These are phyloP conservation scores for Scaptomyza cyrtandrae DNA, from an alignment of 2,888 invertebrate species.

Conservation along the genomic window DNA sequence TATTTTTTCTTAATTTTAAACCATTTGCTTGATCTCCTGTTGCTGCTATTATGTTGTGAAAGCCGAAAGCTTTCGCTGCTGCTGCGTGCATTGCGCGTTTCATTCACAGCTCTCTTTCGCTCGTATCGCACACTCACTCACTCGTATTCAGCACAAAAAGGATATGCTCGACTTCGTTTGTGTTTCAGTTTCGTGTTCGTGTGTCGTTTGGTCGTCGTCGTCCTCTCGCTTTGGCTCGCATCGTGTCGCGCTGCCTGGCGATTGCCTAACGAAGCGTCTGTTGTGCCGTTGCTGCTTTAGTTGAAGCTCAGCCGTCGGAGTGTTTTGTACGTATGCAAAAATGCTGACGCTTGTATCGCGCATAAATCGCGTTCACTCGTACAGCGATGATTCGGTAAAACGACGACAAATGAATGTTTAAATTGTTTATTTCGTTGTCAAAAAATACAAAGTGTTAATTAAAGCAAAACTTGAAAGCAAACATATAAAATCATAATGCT, in stretches of 20 bases:
- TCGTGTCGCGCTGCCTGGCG: conserved; percentile 20
- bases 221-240: conserved; percentile 12
- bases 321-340: conserved; percentile 77
- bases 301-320: conserved; percentile 84
- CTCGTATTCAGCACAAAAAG: conserved; percentile 41
- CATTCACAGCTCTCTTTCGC: background rate
- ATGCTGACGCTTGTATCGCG: conserved; percentile 68
- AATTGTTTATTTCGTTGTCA: background rate
- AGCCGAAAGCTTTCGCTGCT: conserved; percentile 10
- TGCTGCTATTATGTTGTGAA: background rate
- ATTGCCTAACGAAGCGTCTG: conserved; percentile 45
- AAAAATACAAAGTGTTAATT: conserved; percentile 1
- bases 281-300: conserved; percentile 71
- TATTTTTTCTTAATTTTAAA: background rate
- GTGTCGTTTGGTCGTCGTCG: conserved; percentile 28
- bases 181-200: background rate
- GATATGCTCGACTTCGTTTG: conserved; percentile 30
- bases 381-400: conserved; percentile 37
- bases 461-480: conserved; percentile 9
- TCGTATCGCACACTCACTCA: background rate
- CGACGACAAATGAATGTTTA: conserved; percentile 20
- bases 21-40: no score
- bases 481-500: background rate
- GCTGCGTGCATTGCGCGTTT: background rate
- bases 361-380: conserved; percentile 47